These are phyloP conservation scores for Blastobasis adustella DNA, from an alignment of 2,888 invertebrate genomes.

Conservation along the genomic window DNA sequence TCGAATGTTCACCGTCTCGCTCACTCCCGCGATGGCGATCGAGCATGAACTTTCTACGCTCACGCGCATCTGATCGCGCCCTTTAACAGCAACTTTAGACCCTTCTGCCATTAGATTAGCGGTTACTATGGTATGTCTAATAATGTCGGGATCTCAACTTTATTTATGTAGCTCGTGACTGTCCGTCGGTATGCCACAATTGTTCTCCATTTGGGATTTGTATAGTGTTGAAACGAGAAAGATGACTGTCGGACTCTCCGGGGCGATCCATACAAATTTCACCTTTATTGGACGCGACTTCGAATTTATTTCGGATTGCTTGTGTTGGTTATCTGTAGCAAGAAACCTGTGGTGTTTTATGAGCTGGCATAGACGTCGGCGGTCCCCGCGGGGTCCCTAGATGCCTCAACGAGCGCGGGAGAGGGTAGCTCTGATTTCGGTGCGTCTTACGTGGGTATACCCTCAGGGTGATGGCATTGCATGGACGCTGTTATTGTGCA, in stretches of 20 bases:
- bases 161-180: constrained; percentile 71
- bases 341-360: not conserved
- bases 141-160: constrained; percentile 39
- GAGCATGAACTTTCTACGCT: constrained; percentile 39
- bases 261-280: constrained; percentile 7
- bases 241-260: constrained; percentile 20
- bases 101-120: constrained; percentile 19
- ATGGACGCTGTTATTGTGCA: constrained; percentile 43
- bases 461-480: constrained; percentile 34
- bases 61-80: constrained; percentile 45
- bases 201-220: constrained; percentile 50
- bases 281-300: constrained; percentile 11
- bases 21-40: constrained; percentile 15
- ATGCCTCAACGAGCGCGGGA: not conserved
- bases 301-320: constrained; percentile 17
- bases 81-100: constrained; percentile 20
- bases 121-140: constrained; percentile 21
- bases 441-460: constrained; percentile 33
- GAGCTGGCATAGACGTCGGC: not conserved
- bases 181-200: constrained; percentile 39
- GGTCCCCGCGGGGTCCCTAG: not conserved
- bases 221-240: constrained; percentile 54
- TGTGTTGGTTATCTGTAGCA: constrained; percentile 11
- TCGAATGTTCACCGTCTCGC: constrained; percentile 27
- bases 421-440: not conserved